Percentiles rank a stretch among this genome's conserved stretches.
These are phyloP conservation scores for Chydorus sphaericus DNA, from an alignment of 2,888 invertebrate species.

Conservation along the genomic window DNA sequence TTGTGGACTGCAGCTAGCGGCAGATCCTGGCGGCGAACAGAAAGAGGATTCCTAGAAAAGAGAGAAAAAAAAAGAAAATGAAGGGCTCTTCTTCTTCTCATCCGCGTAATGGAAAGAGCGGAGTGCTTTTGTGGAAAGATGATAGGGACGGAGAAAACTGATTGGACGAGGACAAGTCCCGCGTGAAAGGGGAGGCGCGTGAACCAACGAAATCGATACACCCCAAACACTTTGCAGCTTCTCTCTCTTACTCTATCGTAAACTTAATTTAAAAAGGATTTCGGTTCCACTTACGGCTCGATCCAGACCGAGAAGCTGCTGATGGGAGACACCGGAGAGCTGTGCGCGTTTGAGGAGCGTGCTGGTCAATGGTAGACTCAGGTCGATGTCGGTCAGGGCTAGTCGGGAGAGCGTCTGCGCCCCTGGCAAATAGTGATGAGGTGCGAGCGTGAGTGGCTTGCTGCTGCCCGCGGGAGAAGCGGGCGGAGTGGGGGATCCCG, in stretches of 20 bases:
- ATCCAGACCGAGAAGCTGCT: slow-evolving; percentile 9
- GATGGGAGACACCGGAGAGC: slow-evolving; percentile 3
- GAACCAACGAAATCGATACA: slow-evolving; percentile 1
- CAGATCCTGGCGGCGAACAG: no score
- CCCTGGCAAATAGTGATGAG: neutral
- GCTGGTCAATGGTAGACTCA: slow-evolving; percentile 76
- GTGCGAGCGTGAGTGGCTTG: neutral
- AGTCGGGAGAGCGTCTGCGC: slow-evolving; percentile 24
- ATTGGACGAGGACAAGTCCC: no score
- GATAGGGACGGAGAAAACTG: no score
- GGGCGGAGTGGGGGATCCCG: slow-evolving; percentile 3
- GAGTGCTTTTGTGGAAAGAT: no score
- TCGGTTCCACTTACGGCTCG: slow-evolving; percentile 11
- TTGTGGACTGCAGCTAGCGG: no score
- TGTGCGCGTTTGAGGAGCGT: slow-evolving; percentile 58
- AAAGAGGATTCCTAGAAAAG: no score
- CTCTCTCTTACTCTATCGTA: no score
- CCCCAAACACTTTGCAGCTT: no score
- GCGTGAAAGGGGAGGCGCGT: neutral
- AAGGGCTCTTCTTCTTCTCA: no score
- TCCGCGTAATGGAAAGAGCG: no score
- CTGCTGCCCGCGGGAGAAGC: neutral
- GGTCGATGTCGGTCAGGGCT: slow-evolving; percentile 43
- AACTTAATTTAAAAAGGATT: no score
- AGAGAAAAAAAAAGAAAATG: no score